A percentile compares a stretch with the other conserved stretches of the same genome.
phyloP scores from a whole-genome alignment of 2,888 invertebrate species.

The Arenicola marina region DNA sequence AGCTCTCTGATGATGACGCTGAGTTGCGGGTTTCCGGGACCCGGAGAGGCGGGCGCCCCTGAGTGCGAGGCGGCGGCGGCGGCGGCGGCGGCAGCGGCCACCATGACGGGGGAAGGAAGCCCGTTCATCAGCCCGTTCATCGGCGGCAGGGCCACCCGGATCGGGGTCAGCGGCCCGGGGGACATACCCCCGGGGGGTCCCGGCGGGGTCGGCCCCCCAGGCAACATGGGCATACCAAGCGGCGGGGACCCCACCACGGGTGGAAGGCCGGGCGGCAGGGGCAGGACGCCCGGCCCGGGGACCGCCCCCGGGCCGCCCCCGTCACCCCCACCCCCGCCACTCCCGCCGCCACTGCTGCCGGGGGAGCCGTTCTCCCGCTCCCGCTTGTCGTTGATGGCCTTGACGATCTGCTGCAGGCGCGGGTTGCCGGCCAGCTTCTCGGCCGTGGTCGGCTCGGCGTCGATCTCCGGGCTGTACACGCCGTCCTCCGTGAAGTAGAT shows the following conservation, averaged over 20 bases:
- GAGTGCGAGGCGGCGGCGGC: not conserved
- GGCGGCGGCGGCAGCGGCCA: not conserved
- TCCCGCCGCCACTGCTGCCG: not conserved
- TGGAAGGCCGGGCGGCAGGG: not conserved
- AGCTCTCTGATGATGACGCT: not conserved
- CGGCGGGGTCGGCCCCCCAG: too few species aligned
- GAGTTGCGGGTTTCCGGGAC: not conserved
- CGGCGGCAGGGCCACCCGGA: not conserved
- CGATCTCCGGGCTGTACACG: constrained; percentile 16
- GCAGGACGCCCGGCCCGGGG: not conserved
- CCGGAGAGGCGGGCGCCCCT: not conserved
- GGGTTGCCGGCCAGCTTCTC: constrained; percentile 26
- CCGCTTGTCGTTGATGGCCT: constrained; percentile 30
- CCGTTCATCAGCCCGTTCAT: not conserved
- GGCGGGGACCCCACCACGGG: not conserved
- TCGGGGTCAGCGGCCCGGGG: not conserved
- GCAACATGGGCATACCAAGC: too few species aligned
- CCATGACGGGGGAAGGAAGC: not conserved
- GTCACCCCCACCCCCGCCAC: not conserved
- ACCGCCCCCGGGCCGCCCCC: not conserved
- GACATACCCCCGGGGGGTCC: too few species aligned
- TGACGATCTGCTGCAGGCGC: constrained; percentile 31
- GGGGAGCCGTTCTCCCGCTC: not conserved
- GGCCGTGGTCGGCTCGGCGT: constrained; percentile 19
- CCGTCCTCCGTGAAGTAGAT: constrained; percentile 30